Percentiles rank a stretch among this genome's conserved stretches.
phyloP scores from a whole-genome alignment of 2,797 vertebrate species.

The Macropus fuliginosus region DNA sequence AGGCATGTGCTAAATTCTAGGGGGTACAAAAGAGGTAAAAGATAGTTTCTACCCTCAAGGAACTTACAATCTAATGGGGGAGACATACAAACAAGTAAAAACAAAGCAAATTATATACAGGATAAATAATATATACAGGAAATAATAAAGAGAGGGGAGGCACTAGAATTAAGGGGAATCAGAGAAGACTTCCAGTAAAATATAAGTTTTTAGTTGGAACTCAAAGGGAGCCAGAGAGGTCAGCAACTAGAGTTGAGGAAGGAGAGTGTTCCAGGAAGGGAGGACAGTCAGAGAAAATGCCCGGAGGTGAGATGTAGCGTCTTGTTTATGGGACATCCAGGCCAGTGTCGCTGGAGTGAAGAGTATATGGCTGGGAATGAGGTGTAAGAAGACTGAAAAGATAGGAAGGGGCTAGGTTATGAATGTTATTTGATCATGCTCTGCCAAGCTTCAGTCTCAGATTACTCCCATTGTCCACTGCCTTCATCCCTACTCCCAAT shows the following conservation, averaged over 20 bases:
- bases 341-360: background rate
- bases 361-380: background rate
- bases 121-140: background rate
- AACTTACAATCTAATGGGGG: background rate
- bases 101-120: background rate
- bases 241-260: background rate
- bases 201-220: too few relatives aligned
- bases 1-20: background rate
- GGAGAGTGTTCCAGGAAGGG: background rate
- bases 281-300: background rate
- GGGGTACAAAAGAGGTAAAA: background rate
- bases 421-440: background rate
- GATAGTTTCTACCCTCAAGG: too few relatives aligned
- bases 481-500: background rate
- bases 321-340: background rate
- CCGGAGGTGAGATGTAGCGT: background rate
- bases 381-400: background rate
- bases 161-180: too few relatives aligned
- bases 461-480: background rate
- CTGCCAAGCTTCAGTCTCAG: background rate
- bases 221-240: background rate
- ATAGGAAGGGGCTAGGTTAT: background rate
- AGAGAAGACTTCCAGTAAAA: too few relatives aligned
- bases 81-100: background rate
- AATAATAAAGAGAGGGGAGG: too few relatives aligned